phyloP scores from a whole-genome alignment of 2,888 invertebrate species.

The Andricus curvator region DNA sequence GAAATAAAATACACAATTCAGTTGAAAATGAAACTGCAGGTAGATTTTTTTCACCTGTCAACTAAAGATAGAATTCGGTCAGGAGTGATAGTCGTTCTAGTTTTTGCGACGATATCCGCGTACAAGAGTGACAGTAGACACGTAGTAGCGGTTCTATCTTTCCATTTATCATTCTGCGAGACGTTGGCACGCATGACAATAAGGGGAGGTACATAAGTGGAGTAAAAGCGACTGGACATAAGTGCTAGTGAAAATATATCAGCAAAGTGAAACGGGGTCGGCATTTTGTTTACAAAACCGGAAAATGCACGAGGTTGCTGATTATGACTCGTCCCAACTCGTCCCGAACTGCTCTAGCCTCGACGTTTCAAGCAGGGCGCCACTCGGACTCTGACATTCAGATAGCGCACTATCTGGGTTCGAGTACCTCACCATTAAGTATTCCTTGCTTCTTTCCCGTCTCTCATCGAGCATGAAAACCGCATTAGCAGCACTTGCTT shows the following conservation, averaged over 20 bases:
- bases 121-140: slow-evolving; percentile 17
- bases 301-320: slow-evolving; percentile 7
- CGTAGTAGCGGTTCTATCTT: slow-evolving; percentile 13
- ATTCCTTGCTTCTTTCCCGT: neutral
- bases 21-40: neutral
- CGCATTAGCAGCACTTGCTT: neutral
- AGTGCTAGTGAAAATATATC: neutral
- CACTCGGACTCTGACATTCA: slow-evolving; percentile 2
- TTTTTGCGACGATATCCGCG: neutral
- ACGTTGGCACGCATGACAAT: slow-evolving; percentile 26
- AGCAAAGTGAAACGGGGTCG: neutral
- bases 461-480: slow-evolving; percentile 8
- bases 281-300: neutral
- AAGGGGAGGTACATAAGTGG: neutral
- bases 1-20: no score
- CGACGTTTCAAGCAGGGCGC: neutral
- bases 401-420: slow-evolving; percentile 19
- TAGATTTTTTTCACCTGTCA: slow-evolving; percentile 4
- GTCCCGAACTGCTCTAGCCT: neutral
- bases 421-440: slow-evolving; percentile 18
- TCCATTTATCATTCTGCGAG: slow-evolving; percentile 23
- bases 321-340: slow-evolving; percentile 6
- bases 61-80: slow-evolving; percentile 2
- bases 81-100: slow-evolving; percentile 9
- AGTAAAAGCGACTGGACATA: neutral